Conservation (phyloP, 1,140 invertebrate genomes). For the Zophobas morio region DNA sequence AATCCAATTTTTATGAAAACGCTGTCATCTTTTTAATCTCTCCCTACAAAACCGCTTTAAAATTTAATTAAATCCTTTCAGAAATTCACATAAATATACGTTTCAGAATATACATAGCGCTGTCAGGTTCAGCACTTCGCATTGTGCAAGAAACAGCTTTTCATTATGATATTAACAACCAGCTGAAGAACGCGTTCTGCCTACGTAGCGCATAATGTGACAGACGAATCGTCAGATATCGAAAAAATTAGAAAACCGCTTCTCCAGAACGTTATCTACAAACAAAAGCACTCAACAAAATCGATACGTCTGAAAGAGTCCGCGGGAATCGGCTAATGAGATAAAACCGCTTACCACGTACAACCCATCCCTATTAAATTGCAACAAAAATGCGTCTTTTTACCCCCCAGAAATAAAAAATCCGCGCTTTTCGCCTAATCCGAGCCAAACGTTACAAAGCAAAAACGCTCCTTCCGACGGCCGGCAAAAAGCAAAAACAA, state of each 20-base stretch:
- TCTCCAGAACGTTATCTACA: too few species aligned
- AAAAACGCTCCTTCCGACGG: background rate
- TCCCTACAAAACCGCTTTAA: background rate
- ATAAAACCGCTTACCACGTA: slow-evolving; percentile 8
- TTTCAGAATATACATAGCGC: background rate
- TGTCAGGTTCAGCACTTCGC: background rate
- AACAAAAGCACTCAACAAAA: background rate
- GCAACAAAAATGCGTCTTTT: background rate
- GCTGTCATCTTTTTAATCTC: background rate
- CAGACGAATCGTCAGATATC: too few species aligned
- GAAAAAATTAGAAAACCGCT: too few species aligned
- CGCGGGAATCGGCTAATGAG: background rate
- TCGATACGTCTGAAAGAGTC: background rate
- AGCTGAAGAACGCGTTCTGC: too few species aligned
- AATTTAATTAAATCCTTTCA: background rate
- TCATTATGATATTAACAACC: background rate
- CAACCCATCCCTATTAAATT: background rate
- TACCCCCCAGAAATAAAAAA: background rate
- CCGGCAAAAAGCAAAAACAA: background rate
- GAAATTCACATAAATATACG: background rate
- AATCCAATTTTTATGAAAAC: background rate
- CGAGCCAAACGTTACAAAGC: background rate
- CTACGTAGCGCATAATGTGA: too few species aligned
- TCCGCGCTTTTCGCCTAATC: background rate
- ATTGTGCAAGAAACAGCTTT: background rate